These are phyloP conservation scores for Harpagifer antarcticus DNA, from an alignment of 2,797 vertebrate genomes.

Conservation along the genomic window DNA sequence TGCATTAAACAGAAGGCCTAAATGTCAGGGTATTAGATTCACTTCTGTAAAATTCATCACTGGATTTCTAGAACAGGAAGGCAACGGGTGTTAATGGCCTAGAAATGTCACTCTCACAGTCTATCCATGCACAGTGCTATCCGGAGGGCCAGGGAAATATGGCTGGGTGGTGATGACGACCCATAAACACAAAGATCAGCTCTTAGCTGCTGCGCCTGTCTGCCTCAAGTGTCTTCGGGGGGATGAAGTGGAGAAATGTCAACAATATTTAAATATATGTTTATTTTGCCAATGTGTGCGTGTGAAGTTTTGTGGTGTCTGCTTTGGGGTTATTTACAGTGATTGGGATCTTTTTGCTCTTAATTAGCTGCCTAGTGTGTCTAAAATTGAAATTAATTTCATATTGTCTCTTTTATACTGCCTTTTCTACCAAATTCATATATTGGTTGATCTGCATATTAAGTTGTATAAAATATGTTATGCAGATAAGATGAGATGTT, in stretches of 20 bases:
- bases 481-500: too few species aligned
- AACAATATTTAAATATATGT: slow-evolving; percentile 37
- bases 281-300: slow-evolving; percentile 7
- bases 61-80: slow-evolving; percentile 30
- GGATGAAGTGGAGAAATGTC: slow-evolving; percentile 24
- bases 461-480: neutral
- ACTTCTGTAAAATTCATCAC: slow-evolving; percentile 61
- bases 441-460: slow-evolving; percentile 3
- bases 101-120: slow-evolving; percentile 75
- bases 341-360: slow-evolving; percentile 15
- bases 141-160: slow-evolving; percentile 34
- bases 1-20: slow-evolving; percentile 53
- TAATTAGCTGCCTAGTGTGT: slow-evolving; percentile 32
- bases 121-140: slow-evolving; percentile 34
- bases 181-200: slow-evolving; percentile 45
- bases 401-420: neutral
- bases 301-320: neutral
- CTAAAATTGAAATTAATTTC: slow-evolving; percentile 1
- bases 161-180: slow-evolving; percentile 32
- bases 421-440: neutral
- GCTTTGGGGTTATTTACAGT: slow-evolving; percentile 15
- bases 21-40: slow-evolving; percentile 73
- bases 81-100: slow-evolving; percentile 62
- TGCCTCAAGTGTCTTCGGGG: slow-evolving; percentile 29
- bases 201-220: slow-evolving; percentile 48